Evolutionary conservation across 2,113 vertebrate species (phyloP).

Genomic region (Daboia siamensis): DNA sequence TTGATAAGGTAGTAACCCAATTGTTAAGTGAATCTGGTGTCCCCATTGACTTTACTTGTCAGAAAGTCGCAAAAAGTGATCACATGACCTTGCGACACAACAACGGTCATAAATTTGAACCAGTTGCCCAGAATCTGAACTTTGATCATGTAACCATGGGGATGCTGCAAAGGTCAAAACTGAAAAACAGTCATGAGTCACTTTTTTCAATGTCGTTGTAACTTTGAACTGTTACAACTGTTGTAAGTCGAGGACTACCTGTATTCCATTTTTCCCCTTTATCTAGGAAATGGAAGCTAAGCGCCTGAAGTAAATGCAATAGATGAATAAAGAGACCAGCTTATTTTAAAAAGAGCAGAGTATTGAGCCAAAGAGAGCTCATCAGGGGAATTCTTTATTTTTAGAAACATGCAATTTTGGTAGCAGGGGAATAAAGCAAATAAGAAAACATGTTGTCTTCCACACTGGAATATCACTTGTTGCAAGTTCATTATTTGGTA

Average conservation of each 20-base stretch:
- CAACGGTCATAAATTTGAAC: neutral
- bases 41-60: neutral
- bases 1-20: neutral
- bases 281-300: neutral
- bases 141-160: neutral
- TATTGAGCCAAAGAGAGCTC: neutral
- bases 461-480: neutral
- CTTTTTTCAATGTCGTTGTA: neutral
- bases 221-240: neutral
- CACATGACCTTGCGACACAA: neutral
- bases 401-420: constrained; percentile 3
- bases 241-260: neutral
- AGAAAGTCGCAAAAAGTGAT: neutral
- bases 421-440: neutral
- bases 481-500: neutral
- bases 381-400: constrained; percentile 8
- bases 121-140: neutral
- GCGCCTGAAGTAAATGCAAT: neutral
- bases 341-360: neutral
- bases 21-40: neutral
- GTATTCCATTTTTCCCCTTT: neutral
- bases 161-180: neutral
- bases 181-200: neutral
- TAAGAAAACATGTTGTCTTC: constrained; percentile 13
- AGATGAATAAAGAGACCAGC: neutral